Base-by-base conservation (phyloP, 2,888 invertebrate genomes). In the Microchrysa polita region DNA sequence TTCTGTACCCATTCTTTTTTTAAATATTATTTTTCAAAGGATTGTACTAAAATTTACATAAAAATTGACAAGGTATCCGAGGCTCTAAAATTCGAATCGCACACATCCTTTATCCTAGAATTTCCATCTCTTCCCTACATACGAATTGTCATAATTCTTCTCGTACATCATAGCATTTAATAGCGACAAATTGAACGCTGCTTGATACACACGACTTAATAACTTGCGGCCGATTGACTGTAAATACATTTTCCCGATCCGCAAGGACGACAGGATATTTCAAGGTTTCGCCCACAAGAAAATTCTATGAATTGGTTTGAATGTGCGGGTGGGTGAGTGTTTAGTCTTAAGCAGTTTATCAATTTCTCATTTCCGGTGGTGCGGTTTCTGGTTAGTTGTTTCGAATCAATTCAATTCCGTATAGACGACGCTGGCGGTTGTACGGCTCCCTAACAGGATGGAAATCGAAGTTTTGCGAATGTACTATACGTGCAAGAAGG, bases 151-250 rank as follows among this genome's bases (percentile, higher is more conserved):
- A 34, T 34, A 34, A 34, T 34, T 48, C 16, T 44, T 22, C n/a
- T 40, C 14, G 1, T 34, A 44, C 20, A 2, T n/a, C 52, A 67
- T 27, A 14, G 9, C 48, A 16, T 81, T 83, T 82, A 83, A 84
- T 82, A 83, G 84, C 81, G 80, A 81, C 82, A 84, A 84, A 83
- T 81, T 83, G 83, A 82, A 82, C 84, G 84, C 67, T 82, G 83
- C 78, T 80, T 77, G 73, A 78, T 81, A 79, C 84, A 84, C 84
- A 83, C 83, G 84, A 76, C 82, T 77, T 78, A 81, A 82, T 81
- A 79, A 81, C 78, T 79, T 73, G 55, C 40, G 73, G 59, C 61
- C 73, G 73, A 73, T 73, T 73, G 73, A 73, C 65, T 55, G 27
- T 44, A 53, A 73, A 73, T 72, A 61, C 16, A 18, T 72, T 44